Percentiles rank a stretch among this genome's conserved stretches.
Evolutionary conservation across 2,797 vertebrate genomes (phyloP).

Genomic region (Fistularia commersonii): DNA sequence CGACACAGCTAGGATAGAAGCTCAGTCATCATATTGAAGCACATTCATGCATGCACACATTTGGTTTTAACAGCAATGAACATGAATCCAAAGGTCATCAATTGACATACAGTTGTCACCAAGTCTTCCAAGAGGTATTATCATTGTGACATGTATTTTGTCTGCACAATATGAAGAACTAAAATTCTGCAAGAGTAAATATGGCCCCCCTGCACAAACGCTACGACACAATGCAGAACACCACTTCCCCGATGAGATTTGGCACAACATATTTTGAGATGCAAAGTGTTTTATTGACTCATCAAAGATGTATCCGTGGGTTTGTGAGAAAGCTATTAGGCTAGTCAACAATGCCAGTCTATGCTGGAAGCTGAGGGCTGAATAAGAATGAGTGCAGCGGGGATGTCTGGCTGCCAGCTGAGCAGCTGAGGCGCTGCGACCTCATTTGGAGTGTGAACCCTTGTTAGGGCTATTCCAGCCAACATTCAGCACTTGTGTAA

Average conservation of each 20-base stretch:
- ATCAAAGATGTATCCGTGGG: constrained; percentile 43
- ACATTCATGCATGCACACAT: too few relatives aligned
- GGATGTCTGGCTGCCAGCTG: constrained; percentile 46
- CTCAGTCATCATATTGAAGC: too few relatives aligned
- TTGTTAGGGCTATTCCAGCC: constrained; percentile 33
- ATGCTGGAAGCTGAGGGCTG: constrained; percentile 39
- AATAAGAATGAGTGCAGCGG: constrained; percentile 47
- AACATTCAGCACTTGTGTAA: constrained; percentile 40
- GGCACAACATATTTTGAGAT: constrained; percentile 32
- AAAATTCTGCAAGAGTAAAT: too few relatives aligned
- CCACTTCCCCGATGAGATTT: constrained; percentile 41
- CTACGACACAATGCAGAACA: constrained; percentile 26
- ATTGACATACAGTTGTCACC: too few relatives aligned
- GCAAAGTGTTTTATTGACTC: constrained; percentile 64
- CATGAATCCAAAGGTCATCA: too few relatives aligned
- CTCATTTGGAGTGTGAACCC: constrained; percentile 48
- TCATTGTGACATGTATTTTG: too few relatives aligned
- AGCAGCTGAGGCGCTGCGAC: constrained; percentile 32
- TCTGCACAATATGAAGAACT: too few relatives aligned
- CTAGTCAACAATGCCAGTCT: constrained; percentile 56
- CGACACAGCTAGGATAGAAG: too few relatives aligned
- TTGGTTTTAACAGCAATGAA: too few relatives aligned
- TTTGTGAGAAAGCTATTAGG: constrained; percentile 55
- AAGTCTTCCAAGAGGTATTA: too few relatives aligned
- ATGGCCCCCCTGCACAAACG: too few relatives aligned